These are phyloP conservation scores for Pristionchus pacificus DNA, from an alignment of 1,140 invertebrate species.

Conservation along the genomic window DNA sequence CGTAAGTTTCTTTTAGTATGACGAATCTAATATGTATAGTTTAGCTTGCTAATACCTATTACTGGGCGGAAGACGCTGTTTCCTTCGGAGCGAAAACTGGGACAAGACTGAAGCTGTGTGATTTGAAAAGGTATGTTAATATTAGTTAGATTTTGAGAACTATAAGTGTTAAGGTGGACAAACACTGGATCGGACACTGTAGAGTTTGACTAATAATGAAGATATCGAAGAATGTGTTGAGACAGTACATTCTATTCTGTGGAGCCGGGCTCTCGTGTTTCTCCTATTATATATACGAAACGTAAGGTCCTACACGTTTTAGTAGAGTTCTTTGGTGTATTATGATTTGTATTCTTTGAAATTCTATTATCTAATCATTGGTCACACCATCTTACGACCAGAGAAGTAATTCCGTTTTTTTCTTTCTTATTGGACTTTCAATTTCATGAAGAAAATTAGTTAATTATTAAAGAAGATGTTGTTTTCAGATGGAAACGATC, in stretches of 20 bases:
- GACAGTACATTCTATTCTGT: not conserved
- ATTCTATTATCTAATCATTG: too few relatives aligned
- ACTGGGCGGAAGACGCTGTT: constrained; percentile 36
- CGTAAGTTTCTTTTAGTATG: not conserved
- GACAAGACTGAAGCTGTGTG: constrained; percentile 21
- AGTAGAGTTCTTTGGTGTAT: not conserved
- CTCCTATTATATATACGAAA: not conserved
- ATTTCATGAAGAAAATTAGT: too few relatives aligned
- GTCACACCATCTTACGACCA: too few relatives aligned
- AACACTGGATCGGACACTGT: too few relatives aligned
- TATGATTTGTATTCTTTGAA: too few relatives aligned
- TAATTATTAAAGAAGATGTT: not conserved
- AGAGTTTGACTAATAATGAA: too few relatives aligned
- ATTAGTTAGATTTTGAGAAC: not conserved
- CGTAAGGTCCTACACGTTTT: not conserved
- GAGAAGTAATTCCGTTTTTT: too few relatives aligned
- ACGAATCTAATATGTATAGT: not conserved
- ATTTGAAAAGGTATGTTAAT: constrained; percentile 20
- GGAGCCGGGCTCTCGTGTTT: not conserved
- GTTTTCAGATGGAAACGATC: not conserved
- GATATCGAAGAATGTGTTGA: too few relatives aligned
- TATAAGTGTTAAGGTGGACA: constrained; percentile 3
- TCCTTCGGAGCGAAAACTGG: constrained; percentile 27
- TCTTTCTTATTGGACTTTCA: too few relatives aligned
- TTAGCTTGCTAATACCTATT: constrained; percentile 20